Percentiles rank a stretch among this genome's conserved stretches.
Conservation (phyloP, 2,888 invertebrate species). For the Phengaris arion region DNA sequence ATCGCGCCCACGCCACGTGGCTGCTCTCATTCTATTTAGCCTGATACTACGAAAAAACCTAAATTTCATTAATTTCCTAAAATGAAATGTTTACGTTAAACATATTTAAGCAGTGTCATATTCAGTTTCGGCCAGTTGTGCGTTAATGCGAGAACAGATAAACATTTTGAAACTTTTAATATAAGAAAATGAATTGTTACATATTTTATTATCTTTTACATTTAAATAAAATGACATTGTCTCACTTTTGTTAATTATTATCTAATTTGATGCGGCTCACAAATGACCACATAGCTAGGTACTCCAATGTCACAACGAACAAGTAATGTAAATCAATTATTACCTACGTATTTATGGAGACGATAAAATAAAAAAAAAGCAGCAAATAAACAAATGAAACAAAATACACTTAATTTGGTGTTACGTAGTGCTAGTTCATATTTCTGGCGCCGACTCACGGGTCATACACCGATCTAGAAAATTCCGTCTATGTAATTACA, state of each 20-base stretch:
- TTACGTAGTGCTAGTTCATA: conserved; percentile 12
- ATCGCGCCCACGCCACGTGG: conserved; percentile 61
- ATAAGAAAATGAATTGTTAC: background rate
- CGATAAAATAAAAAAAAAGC: background rate
- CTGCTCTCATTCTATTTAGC: conserved; percentile 43
- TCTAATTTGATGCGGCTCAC: background rate
- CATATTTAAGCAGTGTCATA: background rate
- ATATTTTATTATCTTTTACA: background rate
- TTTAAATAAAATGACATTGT: background rate
- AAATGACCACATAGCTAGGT: background rate
- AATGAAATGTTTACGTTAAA: background rate
- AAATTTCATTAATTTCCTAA: background rate
- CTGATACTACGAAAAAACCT: background rate
- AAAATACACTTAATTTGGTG: conserved; percentile 10
- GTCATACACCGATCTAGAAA: background rate
- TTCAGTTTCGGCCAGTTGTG: background rate
- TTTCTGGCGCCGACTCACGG: conserved; percentile 15
- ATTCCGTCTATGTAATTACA: background rate
- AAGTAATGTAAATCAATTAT: background rate
- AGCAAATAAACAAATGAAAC: background rate
- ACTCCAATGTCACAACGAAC: background rate
- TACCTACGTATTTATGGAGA: background rate
- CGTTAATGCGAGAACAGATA: background rate
- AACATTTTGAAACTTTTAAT: background rate
- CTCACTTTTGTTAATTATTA: background rate